These are phyloP conservation scores for Synchiropus splendidus DNA, from an alignment of 2,113 vertebrate species.

Conservation along the genomic window DNA sequence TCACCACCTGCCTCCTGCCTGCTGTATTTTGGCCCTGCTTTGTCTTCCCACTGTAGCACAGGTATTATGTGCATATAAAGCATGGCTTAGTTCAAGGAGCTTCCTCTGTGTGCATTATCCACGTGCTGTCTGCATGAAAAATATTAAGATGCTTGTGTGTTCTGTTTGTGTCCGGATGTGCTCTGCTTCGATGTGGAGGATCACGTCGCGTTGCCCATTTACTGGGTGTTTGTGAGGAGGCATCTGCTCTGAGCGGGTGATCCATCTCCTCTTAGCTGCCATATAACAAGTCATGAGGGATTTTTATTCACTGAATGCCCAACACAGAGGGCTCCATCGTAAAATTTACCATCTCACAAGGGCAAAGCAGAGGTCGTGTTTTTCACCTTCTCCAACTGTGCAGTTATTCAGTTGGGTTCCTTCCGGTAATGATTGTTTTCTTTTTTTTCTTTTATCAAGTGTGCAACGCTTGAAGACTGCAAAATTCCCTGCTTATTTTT, in stretches of 20 bases:
- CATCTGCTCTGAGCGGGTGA: slow-evolving; percentile 60
- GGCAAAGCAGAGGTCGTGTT: slow-evolving; percentile 42
- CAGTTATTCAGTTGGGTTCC: slow-evolving; percentile 19
- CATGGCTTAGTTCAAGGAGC: no score
- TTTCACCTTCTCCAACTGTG: slow-evolving; percentile 22
- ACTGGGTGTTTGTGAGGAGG: slow-evolving; percentile 29
- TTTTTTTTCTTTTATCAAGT: no score
- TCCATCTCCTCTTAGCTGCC: slow-evolving; percentile 60
- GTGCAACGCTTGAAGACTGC: slow-evolving; percentile 17
- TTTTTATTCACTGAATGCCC: slow-evolving; percentile 48
- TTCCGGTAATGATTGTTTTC: slow-evolving; percentile 6
- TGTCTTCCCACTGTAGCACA: no score
- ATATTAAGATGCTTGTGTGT: slow-evolving; percentile 37
- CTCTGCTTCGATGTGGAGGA: slow-evolving; percentile 54
- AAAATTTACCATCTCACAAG: slow-evolving; percentile 51
- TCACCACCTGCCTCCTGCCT: no score
- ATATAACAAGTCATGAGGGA: slow-evolving; percentile 68
- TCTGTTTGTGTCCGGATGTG: slow-evolving; percentile 31
- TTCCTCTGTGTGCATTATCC: no score
- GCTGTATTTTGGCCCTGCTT: no score
- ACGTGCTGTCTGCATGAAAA: slow-evolving; percentile 18
- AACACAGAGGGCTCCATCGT: slow-evolving; percentile 45
- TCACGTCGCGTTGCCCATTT: slow-evolving; percentile 46
- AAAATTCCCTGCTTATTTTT: slow-evolving; percentile 45
- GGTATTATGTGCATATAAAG: no score